Evolutionary conservation across 1,140 invertebrate species (phyloP).

Genomic region (Nomia melanderi): DNA sequence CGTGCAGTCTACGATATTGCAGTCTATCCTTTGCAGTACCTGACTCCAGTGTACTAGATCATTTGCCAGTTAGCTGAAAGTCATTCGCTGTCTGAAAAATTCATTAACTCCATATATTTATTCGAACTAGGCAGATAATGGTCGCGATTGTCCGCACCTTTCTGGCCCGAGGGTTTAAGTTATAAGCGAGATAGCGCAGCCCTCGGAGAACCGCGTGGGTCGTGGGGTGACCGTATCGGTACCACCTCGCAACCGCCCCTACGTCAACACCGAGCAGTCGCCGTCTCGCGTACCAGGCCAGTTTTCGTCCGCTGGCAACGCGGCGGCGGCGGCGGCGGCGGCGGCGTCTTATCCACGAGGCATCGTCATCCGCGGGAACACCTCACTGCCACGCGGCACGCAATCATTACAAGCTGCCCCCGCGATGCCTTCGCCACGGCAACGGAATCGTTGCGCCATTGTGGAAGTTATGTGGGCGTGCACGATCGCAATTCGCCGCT

Average conservation of each 20-base stretch:
- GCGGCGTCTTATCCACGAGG: conserved; percentile 8
- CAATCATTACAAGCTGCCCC: conserved; percentile 75
- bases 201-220: conserved; percentile 37
- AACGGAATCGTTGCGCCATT: conserved; percentile 78
- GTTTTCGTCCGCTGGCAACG: conserved; percentile 31
- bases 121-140: not conserved
- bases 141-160: not conserved
- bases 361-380: conserved; percentile 62
- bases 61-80: too few species aligned
- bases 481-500: conserved; percentile 78
- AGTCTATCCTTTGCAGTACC: too few species aligned
- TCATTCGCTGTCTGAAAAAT: too few species aligned
- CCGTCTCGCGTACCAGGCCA: conserved; percentile 9
- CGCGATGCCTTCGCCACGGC: conserved; percentile 67
- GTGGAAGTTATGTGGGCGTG: conserved; percentile 80
- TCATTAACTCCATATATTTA: conserved; percentile 11
- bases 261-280: conserved; percentile 61
- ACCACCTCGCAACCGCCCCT: conserved; percentile 62
- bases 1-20: too few species aligned
- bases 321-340: not conserved
- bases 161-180: conserved; percentile 7
- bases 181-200: conserved; percentile 33
- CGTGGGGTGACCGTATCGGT: conserved; percentile 56
- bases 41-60: too few species aligned
- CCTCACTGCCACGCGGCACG: conserved; percentile 76